A percentile compares a stretch with the other conserved stretches of the same genome.
phyloP scores from a whole-genome alignment of 30 jellyfish, hydroid and myxozoan genomes.

The Haliclystus octoradiatus region DNA sequence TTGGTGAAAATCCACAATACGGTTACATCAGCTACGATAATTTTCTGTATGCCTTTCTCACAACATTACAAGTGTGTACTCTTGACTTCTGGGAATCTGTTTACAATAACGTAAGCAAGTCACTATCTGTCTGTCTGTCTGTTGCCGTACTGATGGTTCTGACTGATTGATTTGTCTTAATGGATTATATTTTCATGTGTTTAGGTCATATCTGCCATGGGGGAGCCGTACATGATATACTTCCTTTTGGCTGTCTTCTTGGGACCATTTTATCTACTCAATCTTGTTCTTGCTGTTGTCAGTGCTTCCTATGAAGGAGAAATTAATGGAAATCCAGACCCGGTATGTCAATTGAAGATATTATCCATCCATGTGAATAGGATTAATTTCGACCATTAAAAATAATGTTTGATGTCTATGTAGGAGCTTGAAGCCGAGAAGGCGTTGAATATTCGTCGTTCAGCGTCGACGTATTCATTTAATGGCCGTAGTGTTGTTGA shows the following conservation, averaged over 20 bases:
- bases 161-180: neutral
- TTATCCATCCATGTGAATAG: neutral
- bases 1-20: slow-evolving; percentile 60
- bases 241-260: slow-evolving; percentile 80
- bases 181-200: neutral
- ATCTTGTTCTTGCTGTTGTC: slow-evolving; percentile 97
- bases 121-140: too few species aligned
- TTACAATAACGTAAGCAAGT: slow-evolving; percentile 70
- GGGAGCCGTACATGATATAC: slow-evolving; percentile 82
- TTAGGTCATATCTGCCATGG: slow-evolving; percentile 89
- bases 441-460: slow-evolving; percentile 46
- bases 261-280: slow-evolving; percentile 87
- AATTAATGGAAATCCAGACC: slow-evolving; percentile 80
- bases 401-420: neutral
- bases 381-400: neutral
- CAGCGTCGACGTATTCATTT: slow-evolving; percentile 94
- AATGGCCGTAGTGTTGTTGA: slow-evolving; percentile 74
- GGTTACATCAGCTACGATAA: slow-evolving; percentile 77
- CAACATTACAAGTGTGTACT: slow-evolving; percentile 93
- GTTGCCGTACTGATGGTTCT: too few species aligned
- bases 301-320: slow-evolving; percentile 96
- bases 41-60: slow-evolving; percentile 69
- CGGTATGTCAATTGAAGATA: slow-evolving; percentile 24
- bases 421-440: slow-evolving; percentile 66
- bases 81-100: slow-evolving; percentile 95